These are phyloP conservation scores for Spicauda simplicius DNA, from an alignment of 2,888 invertebrate genomes.

Conservation along the genomic window DNA sequence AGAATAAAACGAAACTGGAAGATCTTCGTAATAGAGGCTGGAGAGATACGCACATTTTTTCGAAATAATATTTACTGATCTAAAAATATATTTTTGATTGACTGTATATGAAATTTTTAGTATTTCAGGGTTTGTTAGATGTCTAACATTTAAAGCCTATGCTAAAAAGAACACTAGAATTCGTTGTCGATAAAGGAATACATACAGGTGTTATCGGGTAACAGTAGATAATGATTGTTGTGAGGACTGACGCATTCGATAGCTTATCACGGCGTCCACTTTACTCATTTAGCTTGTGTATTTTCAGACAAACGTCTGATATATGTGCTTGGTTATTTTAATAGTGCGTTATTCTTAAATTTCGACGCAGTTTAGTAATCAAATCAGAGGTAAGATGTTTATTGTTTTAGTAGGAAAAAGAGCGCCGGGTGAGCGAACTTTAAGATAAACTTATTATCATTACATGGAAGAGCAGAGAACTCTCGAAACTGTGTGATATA, in stretches of 20 bases:
- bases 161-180: background rate
- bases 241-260: constrained; percentile 59
- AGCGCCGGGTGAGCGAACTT: constrained; percentile 7
- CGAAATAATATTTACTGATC: no score
- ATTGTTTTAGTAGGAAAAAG: background rate
- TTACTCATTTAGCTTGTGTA: constrained; percentile 12
- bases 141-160: no score
- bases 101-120: no score
- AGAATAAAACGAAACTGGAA: no score
- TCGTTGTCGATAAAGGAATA: background rate
- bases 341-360: background rate
- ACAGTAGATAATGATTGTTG: constrained; percentile 58
- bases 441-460: constrained; percentile 7
- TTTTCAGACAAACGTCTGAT: constrained; percentile 1
- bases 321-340: constrained; percentile 1
- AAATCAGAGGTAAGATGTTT: constrained; percentile 1
- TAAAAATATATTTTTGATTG: no score
- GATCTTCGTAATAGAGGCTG: no score
- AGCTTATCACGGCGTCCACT: constrained; percentile 55
- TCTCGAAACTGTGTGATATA: background rate
- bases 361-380: constrained; percentile 1
- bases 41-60: no score
- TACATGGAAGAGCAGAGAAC: background rate
- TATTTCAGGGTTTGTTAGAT: no score
- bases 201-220: constrained; percentile 44